Base-by-base conservation (phyloP, 1,140 invertebrate genomes). In the Cyclargus thomasi region DNA sequence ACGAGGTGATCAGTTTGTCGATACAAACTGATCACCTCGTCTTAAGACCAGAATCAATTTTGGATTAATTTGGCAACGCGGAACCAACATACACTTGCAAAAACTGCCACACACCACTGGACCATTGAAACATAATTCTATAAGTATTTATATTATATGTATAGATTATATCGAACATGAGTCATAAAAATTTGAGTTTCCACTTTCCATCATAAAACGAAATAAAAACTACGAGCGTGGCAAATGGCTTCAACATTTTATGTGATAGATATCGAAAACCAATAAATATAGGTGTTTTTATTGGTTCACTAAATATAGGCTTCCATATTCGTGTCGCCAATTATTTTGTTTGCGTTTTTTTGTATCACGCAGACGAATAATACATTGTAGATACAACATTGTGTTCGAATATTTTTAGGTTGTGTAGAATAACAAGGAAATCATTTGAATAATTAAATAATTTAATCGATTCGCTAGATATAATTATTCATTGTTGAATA, bases 201-300 rank as follows among this genome's bases (percentile, higher is more conserved):
- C 18, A 21, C 1, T 59, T 59, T 59, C 55, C 55, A 21, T 20
- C 55, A 20, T 59, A 59, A 59, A 59, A 20, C 20, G 20, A 59
- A 20, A 59, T 20, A 20, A 59, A 59, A 59, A 59, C n/a, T 59
- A 20, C 18, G 55, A 59, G 17, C 55, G 55, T 59, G 55, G 55
- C 55, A 59, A 59, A 59, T 59, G 20, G 55, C 55, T 59, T 21
- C 17, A 59, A 18, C 18, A 59, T 22, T 59, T 59, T 59, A 59
- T 59, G 55, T 59, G 55, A 59, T 59, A 59, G 55, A 59, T 59
- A 59, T 59, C 55, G 55, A 59, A 59, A 59, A 59, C 55, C 55
- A 59, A 59, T 59, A 59, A 59, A 59, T 59, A 59, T 21, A 59
- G 6, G 18, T 21, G 18, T 59, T 59, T 47, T 59, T 59, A 59